These are phyloP conservation scores for Coreoperca whiteheadi DNA, from an alignment of 2,113 vertebrate genomes.

Conservation along the genomic window DNA sequence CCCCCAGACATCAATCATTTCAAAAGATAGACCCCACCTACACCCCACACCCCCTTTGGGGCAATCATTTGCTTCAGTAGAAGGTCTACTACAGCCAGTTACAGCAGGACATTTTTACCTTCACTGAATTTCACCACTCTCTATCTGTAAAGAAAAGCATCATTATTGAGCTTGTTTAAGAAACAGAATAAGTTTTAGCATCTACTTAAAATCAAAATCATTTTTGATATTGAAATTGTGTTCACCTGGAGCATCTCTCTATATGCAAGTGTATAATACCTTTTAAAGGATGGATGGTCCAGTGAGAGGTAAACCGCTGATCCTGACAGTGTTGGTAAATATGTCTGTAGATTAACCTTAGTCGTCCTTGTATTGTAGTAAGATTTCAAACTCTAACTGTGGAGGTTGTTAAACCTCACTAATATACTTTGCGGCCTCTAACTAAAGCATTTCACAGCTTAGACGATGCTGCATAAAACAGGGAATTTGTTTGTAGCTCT, in stretches of 20 bases:
- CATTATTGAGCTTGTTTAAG: background rate
- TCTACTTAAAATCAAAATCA: background rate
- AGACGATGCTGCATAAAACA: conserved; percentile 4
- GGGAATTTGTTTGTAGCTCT: conserved; percentile 6
- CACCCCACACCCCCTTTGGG: conserved; percentile 49
- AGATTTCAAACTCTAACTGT: background rate
- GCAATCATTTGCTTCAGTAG: conserved; percentile 46
- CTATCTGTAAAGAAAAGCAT: background rate
- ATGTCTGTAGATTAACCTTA: background rate
- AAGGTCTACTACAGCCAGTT: conserved; percentile 33
- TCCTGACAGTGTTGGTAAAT: background rate
- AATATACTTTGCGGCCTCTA: background rate
- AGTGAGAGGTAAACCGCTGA: background rate
- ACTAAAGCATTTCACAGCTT: conserved; percentile 1
- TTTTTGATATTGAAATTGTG: background rate
- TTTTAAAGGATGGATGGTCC: background rate
- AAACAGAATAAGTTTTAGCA: background rate
- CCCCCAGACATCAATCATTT: conserved; percentile 74
- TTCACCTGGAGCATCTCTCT: background rate
- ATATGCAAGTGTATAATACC: background rate
- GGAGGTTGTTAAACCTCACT: background rate
- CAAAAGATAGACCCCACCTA: conserved; percentile 62
- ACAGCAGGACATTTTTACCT: conserved; percentile 30
- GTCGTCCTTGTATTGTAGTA: background rate
- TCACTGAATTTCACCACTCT: conserved; percentile 2